Percentiles rank a stretch among this genome's conserved stretches.
Conservation (phyloP, 2,797 vertebrate species). For the Cryptoprocta ferox region DNA sequence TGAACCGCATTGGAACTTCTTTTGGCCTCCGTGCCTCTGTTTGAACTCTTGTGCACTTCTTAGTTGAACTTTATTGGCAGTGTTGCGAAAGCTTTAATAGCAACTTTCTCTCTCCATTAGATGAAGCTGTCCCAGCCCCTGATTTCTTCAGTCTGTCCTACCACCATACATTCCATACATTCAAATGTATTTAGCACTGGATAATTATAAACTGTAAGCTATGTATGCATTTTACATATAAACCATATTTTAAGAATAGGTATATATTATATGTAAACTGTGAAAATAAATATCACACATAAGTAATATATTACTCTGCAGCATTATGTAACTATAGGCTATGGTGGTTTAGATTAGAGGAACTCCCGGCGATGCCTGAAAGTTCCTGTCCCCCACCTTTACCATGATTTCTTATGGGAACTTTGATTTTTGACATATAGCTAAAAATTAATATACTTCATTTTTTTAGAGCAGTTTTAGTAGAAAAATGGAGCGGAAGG, state of each 20-base stretch:
- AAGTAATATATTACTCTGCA: background rate
- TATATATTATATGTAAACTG: background rate
- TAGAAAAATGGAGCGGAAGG: background rate
- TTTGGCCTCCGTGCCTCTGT: background rate
- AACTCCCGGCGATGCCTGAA: background rate
- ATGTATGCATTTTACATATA: background rate
- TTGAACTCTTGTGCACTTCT: background rate
- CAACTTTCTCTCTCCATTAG: background rate
- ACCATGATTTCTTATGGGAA: background rate
- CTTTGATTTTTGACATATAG: background rate
- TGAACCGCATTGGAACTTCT: background rate
- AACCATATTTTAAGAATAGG: background rate
- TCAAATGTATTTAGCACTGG: background rate
- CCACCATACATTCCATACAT: background rate
- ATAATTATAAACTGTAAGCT: background rate
- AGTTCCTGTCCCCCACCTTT: background rate
- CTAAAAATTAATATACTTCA: background rate
- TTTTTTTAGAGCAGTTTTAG: conserved; percentile 17
- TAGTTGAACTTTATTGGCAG: background rate
- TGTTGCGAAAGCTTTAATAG: background rate
- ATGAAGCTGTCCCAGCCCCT: background rate
- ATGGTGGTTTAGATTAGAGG: background rate
- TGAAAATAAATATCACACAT: background rate
- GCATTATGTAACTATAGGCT: background rate
- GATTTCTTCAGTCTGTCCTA: background rate